Base-by-base conservation (phyloP, 1,140 invertebrate species). In the Ditylenchus dipsaci region DNA sequence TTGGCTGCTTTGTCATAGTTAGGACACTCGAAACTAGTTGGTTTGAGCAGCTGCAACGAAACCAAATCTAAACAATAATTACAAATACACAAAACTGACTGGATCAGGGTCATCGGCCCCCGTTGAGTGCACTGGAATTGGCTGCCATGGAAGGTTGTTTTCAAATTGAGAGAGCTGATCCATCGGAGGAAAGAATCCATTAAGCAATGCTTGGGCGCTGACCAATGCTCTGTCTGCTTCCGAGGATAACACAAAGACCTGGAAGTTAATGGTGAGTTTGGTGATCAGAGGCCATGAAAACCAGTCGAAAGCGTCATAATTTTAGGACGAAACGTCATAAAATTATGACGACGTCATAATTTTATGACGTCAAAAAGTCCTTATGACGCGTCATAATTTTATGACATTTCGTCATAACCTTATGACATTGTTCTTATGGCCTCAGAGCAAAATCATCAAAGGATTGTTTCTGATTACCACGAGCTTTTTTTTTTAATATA, bases 1-100 rank as follows among this genome's bases (percentile, higher is more conserved):
- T 68, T 45, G 19, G 43, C 60, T 45, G 47, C 21, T 38, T 29
- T 29, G 1, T 68, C 67, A 33, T 68, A 68, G 13, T n/a, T 27
- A n/a, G 67, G 67, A n/a, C 67, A 68, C 0, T 59, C 67, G 53
- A 68, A 65, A 53, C 67, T 68, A 9, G 67, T 68, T 19, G 67
- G 67, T 27, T 68, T 68, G 1, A 68, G 29, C 8, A 68, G 29
- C 67, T 68, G 19, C 47, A 68, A 63, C 13, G 17, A 53, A 21
- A 53, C n/a, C 3, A 17, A 17, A 21, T 53, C 3, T 7, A 21
- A 8, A 53, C 15, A 53, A 53, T 21, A 53, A 53, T 53, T 53
- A 15, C 3, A 7, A 15, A 11, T 38, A 11, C 3, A 38, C 33
- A 38, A 11, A 38, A 38, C 49, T 17, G 3, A 53, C 49, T 17